Evolutionary conservation across 2,797 vertebrate genomes (phyloP), one percentile per base, ranked within the genome.

Genomic region (Poeciliopsis turneri): DNA sequence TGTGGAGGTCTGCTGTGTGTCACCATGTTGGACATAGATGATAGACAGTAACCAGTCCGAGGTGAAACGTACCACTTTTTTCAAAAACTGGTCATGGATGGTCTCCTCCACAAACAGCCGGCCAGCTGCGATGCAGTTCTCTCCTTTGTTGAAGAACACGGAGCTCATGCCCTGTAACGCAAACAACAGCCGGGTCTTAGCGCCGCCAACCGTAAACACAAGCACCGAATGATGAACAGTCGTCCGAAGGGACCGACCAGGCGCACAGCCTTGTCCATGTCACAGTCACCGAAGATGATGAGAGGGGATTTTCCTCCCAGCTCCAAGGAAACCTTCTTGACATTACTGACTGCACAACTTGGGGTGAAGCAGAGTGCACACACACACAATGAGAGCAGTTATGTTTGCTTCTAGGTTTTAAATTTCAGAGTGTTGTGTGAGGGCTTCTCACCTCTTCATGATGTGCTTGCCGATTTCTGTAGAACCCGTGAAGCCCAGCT

Each of bases 121-220:
- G 2, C 97, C 97, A 0, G 97, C 97, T 0, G 97, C 97, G 0
- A 98, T 98, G 91, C 97, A 98, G 92, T 98, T 98, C 92, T 98
- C 97, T 4, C 97, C 97, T 82, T 98, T 98, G 90, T 97, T 98
- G 91, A 98, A 98, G 92, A 97, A 98, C 76, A 97, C 97, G 0
- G 97, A 95, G 82, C 96, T 97, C 97, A 97, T 97, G 1, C 97
- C 97, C 97, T 98, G 84, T 28, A 88, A 83, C 16, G 74, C 59
- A 83, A 1, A 78, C 18, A 69, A 0, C 1, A 18, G 61, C 11
- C 16, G 3, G 43, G 6, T 18, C 68, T 59, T 15, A 36, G 1
- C 46, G 1, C 25, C 18, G 11, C 53, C 28, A 33, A 30, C 15
- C 5, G 16, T 43, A 10, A 20, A 13, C 47, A 79, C 5, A 0